These are phyloP conservation scores for Polyommatus iphigenia DNA, from an alignment of 2,888 invertebrate genomes.

Conservation along the genomic window DNA sequence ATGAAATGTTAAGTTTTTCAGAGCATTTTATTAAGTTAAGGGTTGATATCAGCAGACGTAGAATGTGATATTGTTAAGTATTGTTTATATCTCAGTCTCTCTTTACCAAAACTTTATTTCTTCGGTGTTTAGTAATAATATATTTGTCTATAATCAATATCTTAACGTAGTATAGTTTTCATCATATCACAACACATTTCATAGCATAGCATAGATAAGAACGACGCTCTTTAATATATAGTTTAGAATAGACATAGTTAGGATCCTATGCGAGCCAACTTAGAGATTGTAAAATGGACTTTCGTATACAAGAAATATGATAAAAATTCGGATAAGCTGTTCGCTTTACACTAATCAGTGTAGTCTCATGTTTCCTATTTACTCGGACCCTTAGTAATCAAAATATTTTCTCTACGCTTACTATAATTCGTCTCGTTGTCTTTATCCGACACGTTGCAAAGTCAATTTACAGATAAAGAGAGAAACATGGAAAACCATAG, in stretches of 20 bases:
- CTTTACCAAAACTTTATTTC: neutral
- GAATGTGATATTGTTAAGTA: neutral
- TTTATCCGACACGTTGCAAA: neutral
- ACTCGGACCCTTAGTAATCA: slow-evolving; percentile 7
- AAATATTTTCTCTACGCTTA: neutral
- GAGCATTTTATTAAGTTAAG: neutral
- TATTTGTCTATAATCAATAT: slow-evolving; percentile 26
- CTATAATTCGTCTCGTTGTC: neutral
- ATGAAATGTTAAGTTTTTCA: neutral
- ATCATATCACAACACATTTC: slow-evolving; percentile 76
- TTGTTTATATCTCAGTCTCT: neutral
- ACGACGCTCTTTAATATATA: slow-evolving; percentile 62
- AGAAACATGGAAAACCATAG: neutral
- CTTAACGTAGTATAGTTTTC: slow-evolving; percentile 53
- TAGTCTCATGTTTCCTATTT: slow-evolving; percentile 9
- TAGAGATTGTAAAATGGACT: neutral
- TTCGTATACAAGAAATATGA: neutral
- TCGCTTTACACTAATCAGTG: slow-evolving; percentile 21
- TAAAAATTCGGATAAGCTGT: slow-evolving; percentile 5
- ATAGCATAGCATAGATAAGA: slow-evolving; percentile 70
- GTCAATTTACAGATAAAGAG: neutral
- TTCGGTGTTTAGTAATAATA: slow-evolving; percentile 23
- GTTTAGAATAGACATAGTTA: slow-evolving; percentile 59
- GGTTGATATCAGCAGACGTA: neutral
- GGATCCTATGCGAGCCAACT: slow-evolving; percentile 37